Evolutionary conservation across 2,113 vertebrate species (phyloP).

Genomic region (Ovibos moschatus): DNA sequence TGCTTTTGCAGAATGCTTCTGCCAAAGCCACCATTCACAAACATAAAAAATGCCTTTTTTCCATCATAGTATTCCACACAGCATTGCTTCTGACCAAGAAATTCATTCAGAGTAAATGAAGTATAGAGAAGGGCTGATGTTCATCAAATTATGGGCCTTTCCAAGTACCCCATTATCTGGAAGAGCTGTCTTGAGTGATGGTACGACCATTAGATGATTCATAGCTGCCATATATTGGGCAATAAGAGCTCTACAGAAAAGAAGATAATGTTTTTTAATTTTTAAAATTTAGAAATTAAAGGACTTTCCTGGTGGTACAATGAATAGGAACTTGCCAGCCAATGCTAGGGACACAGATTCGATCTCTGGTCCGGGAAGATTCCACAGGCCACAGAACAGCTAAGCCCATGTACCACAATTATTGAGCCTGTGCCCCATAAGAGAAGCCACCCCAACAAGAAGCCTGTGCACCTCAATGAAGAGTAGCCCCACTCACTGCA

Average conservation of each 20-base stretch:
- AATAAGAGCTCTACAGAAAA: not conserved
- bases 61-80: not conserved
- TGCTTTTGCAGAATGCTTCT: not conserved
- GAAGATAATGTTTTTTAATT: not conserved
- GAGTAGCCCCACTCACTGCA: not conserved
- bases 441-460: not conserved
- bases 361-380: not conserved
- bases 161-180: not conserved
- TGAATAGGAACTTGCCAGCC: not conserved
- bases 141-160: not conserved
- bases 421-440: not conserved
- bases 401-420: not conserved
- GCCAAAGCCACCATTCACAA: not conserved
- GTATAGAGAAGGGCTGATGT: not conserved
- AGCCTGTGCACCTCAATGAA: accelerated
- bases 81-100: not conserved
- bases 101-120: not conserved
- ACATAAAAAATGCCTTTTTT: not conserved
- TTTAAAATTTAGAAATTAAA: not conserved
- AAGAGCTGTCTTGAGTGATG: not conserved
- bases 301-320: not conserved
- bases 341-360: not conserved
- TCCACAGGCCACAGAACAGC: not conserved
- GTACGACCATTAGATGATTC: not conserved
- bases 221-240: not conserved